Base-by-base conservation (phyloP, 2,888 invertebrate genomes). In the Drosophila formosana region DNA sequence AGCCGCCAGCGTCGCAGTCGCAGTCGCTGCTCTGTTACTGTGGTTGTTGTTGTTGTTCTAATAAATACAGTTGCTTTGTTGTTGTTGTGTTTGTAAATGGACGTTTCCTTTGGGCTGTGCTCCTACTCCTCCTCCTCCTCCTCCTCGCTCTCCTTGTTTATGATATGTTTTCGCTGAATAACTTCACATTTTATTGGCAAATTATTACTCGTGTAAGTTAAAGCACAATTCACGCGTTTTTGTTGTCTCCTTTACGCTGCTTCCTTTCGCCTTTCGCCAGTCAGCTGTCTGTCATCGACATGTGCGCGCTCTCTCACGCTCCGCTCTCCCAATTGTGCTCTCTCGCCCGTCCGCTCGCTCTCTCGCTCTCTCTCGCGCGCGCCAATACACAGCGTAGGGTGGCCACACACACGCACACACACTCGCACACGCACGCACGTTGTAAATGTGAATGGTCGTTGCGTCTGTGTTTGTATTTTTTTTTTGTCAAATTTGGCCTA, bases 261-360 rank as follows among this genome's bases (percentile, higher is more conserved):
- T 64, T 49, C 32, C 39, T 49, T 45, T 28, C 50, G 28, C 37
- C 58, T 72, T 66, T 68, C 67, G 77, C 55, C 87, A 84, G 80
- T 84, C 83, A 84, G 83, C 83, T 84, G 83, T 83, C 83, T 85
- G 83, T 80, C 83, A 76, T 85, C 66, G 86, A 82, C 87, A 83
- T 80, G 82, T 80, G 80, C 82, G 80, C 66, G 71, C 82, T 64
- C 80, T 78, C 80, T 80, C 78, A 69, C 60, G 50, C 56, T 45
- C 11, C 37, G 28, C 61, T 58, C 55, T 55, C 34, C 43, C 43
- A 32, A 32, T 43, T 55, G 43, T 55, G 23, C 53, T 46, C 23
- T 25, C 45, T 13, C 30, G 6, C 28, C 6, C 28, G 28, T 28
- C 13, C 57, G 7, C 49, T 51, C 34, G 60, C 25, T 8, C 51